Base-by-base conservation (phyloP, 1,140 invertebrate species). In the Trigoniulus corallinus region DNA sequence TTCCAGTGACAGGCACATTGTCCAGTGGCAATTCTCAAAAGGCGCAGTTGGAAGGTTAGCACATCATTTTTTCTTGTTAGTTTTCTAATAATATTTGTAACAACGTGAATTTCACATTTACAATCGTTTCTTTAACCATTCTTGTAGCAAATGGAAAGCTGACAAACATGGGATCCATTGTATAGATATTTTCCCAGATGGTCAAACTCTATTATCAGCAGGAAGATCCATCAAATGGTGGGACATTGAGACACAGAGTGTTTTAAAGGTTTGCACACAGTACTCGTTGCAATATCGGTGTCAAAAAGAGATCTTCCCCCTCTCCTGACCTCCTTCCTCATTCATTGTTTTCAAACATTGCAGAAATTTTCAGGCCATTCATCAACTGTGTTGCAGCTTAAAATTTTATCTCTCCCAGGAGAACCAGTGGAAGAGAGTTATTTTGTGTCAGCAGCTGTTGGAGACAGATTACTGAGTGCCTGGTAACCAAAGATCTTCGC, bases 361-460 rank as follows among this genome's bases (percentile, higher is more conserved):
- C n/a, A n/a, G n/a, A 75, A 70, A 23, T 82, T 79, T 58, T 79
- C 74, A 1, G 80, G 79, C 3, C 81, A 82, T 63, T 71, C 72
- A 21, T 73, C 72, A 52, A 73, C 79, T 60, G 71, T 84, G 0
- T 69, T 67, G 49, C 64, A 70, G 26, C 64, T 84, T 47, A 57
- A 64, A 43, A 64, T 68, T 41, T 58, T 80, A 22, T 56, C 55
- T 26, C 48, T 37, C 34, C 61, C 61, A 53, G 46, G 67, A 46
- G 55, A 62, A 18, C 52, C 24, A 34, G 45, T 43, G 7, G 45
- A 58, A 42, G 62, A 60, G 46, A 65, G 55, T 48, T 82, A 79
- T 59, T 68, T 81, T 50, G 59, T 83, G 13, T 80, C 77, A 41
- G 74, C 76, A 51, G 74, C 74, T 20, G 61, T 64, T 55, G 71